Percentiles rank a stretch among this genome's conserved stretches.
These are phyloP conservation scores for Hemicordylus capensis DNA, from an alignment of 2,113 vertebrate genomes.

Conservation along the genomic window DNA sequence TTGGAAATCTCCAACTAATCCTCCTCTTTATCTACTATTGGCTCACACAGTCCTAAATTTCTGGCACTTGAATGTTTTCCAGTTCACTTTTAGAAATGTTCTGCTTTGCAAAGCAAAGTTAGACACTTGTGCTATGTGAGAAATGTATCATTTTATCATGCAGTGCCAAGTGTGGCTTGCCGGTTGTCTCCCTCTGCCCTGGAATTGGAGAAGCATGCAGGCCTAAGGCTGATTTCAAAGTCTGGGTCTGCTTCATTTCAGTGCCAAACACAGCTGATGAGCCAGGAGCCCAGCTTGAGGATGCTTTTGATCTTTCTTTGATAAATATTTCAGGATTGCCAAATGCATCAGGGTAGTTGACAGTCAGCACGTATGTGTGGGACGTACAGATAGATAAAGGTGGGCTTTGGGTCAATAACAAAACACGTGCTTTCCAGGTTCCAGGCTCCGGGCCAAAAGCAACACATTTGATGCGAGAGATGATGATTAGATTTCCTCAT, in stretches of 20 bases:
- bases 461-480: not conserved
- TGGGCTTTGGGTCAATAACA: not conserved
- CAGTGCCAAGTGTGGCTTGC: not conserved
- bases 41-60: not conserved
- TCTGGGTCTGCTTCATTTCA: rapidly evolving
- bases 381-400: not conserved
- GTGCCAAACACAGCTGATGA: rapidly evolving
- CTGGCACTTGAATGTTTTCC: conserved; percentile 1
- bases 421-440: not conserved
- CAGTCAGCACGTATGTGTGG: not conserved
- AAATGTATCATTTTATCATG: not conserved
- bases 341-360: not conserved
- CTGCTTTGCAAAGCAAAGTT: not conserved
- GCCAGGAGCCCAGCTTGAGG: not conserved
- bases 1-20: not conserved
- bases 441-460: not conserved
- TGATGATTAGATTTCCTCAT: not conserved
- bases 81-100: not conserved
- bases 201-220: not conserved
- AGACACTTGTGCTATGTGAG: not conserved
- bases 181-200: not conserved
- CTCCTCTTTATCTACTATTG: not conserved
- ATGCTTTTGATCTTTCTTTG: conserved; percentile 1
- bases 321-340: not conserved
- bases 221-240: not conserved